Conservation (phyloP, 2,797 vertebrate genomes). For the Poeciliopsis presidionis region DNA sequence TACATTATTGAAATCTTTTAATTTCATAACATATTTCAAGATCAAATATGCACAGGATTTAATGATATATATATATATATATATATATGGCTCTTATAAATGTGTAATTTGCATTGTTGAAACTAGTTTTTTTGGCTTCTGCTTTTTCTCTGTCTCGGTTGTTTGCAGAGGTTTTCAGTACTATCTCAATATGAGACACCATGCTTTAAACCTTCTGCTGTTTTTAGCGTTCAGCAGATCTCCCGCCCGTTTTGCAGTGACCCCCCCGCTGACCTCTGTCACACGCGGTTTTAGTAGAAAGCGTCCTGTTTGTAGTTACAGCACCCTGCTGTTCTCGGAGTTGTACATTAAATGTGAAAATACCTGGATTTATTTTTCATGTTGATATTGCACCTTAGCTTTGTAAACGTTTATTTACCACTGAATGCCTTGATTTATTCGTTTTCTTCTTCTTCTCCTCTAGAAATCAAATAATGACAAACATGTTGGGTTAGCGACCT, state of each 20-base stretch:
- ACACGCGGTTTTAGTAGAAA: constrained; percentile 36
- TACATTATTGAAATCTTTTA: constrained; percentile 34
- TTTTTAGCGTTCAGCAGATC: constrained; percentile 23
- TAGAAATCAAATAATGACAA: constrained; percentile 60
- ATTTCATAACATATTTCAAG: constrained; percentile 44
- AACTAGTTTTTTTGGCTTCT: constrained; percentile 18
- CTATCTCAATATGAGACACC: background rate
- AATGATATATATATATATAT: constrained; percentile 44
- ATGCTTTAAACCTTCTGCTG: constrained; percentile 20
- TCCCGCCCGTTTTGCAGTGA: constrained; percentile 23
- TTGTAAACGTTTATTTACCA: constrained; percentile 82
- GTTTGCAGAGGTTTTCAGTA: constrained; percentile 21
- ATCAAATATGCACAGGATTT: constrained; percentile 43
- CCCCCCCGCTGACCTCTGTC: background rate
- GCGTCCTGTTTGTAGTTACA: constrained; percentile 45
- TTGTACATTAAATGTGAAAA: constrained; percentile 76
- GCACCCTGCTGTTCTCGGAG: constrained; percentile 59
- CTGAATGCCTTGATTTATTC: constrained; percentile 81
- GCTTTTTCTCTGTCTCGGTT: constrained; percentile 32
- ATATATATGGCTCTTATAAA: constrained; percentile 39
- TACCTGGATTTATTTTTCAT: constrained; percentile 72
- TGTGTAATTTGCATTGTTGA: constrained; percentile 51
- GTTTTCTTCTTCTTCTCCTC: constrained; percentile 75
- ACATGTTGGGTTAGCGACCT: constrained; percentile 58
- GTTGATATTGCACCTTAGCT: constrained; percentile 77